Evolutionary conservation across 92 coral and sea anemone species (phyloP), one percentile per base, ranked within the genome.

Genomic region (Paragorgia papillata): DNA sequence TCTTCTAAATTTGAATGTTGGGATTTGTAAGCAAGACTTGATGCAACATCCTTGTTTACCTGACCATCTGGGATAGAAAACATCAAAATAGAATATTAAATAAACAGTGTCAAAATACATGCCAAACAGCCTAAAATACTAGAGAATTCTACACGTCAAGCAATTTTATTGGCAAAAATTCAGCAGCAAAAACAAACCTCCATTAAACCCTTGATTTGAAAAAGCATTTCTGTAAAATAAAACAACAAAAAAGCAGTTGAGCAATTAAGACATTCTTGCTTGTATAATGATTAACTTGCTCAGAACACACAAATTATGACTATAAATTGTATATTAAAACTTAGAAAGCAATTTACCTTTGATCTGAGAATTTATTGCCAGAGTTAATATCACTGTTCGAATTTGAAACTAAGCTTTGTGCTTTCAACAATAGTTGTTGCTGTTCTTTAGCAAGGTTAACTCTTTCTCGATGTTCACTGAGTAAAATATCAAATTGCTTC

Each of bases 391-490:
- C 62, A 3, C 17, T 18, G 53, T 28, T 48, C 5, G 82, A 24
- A 67, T 84, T 69, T 41, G 76, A 12, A 43, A 59, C 7, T 27
- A 49, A 24, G 14, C 78, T 90, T 15, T 85, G 84, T n/a, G 88
- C 84, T 50, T 84, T 80, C 17, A 56, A 80, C 49, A 75, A 90
- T 74, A 84, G 89, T 64, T 82, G 85, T 18, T 84, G 84, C 49
- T 88, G 97, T 60, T 94, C 98, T 62, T 94, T 94, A 32, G 92
- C 98, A 74, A 88, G 79, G 62, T 91, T 94, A 10, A 90, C 98
- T 81, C 97, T 81, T 19, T 92, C 98, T 76, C 92, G 92, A 33
- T 94, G 98, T 61, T 94, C 97, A 0, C 90, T 91, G 26, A 94
- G 71, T 15, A 94, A 76, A 31, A 79, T 89, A 73, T 94, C 98